Conservation (phyloP, 1,140 invertebrate species). For the Dermatophagoides farinae region DNA sequence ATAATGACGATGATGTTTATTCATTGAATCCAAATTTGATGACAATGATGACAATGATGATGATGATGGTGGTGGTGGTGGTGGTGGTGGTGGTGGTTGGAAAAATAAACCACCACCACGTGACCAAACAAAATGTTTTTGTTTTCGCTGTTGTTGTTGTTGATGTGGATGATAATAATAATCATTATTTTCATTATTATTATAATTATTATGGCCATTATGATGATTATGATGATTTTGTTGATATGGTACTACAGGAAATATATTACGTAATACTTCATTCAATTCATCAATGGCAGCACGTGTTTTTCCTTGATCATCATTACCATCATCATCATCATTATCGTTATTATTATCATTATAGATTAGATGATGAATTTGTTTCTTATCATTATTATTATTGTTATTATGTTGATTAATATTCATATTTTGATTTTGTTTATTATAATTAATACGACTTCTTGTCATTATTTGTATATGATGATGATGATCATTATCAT, state of each 20-base stretch:
- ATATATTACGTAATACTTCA: constrained; percentile 15
- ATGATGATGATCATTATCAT: no score
- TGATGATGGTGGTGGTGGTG: no score
- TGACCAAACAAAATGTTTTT: no score
- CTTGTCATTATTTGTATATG: no score
- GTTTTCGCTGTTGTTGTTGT: neutral
- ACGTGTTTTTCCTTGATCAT: constrained; percentile 11
- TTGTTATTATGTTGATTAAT: neutral
- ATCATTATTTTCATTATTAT: neutral
- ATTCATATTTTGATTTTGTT: no score
- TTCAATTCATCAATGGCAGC: constrained; percentile 17
- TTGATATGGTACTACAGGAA: constrained; percentile 16
- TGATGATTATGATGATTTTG: neutral
- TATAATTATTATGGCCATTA: neutral
- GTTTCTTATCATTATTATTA: neutral
- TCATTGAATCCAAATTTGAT: no score
- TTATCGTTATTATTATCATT: neutral
- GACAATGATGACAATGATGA: no score
- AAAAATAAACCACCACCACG: no score
- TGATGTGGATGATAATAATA: neutral
- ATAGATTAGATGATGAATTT: neutral
- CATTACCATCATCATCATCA: neutral
- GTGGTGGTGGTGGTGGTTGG: no score
- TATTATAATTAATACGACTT: neutral
- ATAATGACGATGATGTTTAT: no score